Conservation (phyloP, 2,113 vertebrate genomes). For the Phylloscopus trochiloides region DNA sequence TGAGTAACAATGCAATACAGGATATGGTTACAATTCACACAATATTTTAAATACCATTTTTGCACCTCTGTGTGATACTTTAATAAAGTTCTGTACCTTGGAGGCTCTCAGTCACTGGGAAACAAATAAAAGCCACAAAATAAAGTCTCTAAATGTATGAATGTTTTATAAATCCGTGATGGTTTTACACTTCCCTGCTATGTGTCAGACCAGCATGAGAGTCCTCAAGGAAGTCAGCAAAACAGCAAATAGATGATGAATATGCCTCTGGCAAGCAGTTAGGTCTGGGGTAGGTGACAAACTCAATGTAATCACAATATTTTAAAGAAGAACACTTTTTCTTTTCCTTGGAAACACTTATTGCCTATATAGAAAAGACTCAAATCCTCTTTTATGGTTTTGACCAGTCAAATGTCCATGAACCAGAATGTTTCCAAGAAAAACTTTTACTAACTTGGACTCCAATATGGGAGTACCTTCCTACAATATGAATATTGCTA, state of each 20-base stretch:
- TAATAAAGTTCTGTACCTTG: neutral
- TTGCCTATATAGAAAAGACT: neutral
- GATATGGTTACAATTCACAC: neutral
- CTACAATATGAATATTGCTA: neutral
- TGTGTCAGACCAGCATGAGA: neutral
- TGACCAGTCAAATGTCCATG: neutral
- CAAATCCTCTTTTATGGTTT: neutral
- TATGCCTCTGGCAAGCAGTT: neutral
- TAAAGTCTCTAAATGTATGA: neutral
- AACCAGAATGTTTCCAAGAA: neutral
- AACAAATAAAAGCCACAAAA: neutral
- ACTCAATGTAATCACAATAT: neutral
- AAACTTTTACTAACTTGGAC: neutral
- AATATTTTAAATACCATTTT: neutral
- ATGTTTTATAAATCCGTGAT: neutral
- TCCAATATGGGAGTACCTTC: neutral
- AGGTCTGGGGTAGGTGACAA: neutral
- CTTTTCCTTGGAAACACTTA: neutral
- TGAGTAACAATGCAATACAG: neutral
- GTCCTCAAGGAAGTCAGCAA: neutral
- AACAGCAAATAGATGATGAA: neutral
- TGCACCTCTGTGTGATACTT: neutral
- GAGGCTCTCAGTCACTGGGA: neutral
- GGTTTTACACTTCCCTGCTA: neutral
- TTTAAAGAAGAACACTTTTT: neutral